Evolutionary conservation across 1,140 invertebrate genomes (phyloP).

Genomic region (Ridgeia piscesae): DNA sequence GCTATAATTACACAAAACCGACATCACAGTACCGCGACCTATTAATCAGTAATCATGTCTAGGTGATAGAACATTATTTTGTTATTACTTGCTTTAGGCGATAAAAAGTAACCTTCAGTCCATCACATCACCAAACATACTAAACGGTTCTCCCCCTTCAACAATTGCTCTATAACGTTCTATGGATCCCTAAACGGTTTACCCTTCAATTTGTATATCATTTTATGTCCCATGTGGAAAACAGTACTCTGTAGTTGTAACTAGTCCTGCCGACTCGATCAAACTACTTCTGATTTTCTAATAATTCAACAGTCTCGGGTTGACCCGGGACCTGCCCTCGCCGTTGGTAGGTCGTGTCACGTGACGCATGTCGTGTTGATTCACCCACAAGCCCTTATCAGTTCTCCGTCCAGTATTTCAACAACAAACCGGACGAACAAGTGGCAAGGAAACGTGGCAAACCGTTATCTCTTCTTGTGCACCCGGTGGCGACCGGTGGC

Average conservation of each 20-base stretch:
- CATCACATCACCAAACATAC: no score
- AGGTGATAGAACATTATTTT: background rate
- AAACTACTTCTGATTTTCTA: background rate
- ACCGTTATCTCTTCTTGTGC: background rate
- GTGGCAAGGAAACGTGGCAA: conserved; percentile 21
- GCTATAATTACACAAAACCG: background rate
- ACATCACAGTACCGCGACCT: background rate
- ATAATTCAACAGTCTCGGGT: background rate
- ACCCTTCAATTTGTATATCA: background rate
- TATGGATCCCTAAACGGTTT: background rate
- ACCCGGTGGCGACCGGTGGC: background rate
- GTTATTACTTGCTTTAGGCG: background rate
- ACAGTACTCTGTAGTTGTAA: no score
- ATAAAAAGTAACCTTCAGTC: background rate
- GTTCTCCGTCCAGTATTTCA: conserved; percentile 21
- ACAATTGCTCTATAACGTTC: no score
- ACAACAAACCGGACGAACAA: conserved; percentile 22
- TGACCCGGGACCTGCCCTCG: background rate
- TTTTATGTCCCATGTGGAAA: background rate
- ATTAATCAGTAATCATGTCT: background rate
- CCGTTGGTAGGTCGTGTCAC: background rate
- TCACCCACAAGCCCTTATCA: conserved; percentile 21
- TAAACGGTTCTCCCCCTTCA: no score
- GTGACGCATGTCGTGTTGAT: background rate
- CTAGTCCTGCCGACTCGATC: background rate